Base-by-base conservation (phyloP, 2,113 vertebrate species). In the Gopherus flavomarginatus region DNA sequence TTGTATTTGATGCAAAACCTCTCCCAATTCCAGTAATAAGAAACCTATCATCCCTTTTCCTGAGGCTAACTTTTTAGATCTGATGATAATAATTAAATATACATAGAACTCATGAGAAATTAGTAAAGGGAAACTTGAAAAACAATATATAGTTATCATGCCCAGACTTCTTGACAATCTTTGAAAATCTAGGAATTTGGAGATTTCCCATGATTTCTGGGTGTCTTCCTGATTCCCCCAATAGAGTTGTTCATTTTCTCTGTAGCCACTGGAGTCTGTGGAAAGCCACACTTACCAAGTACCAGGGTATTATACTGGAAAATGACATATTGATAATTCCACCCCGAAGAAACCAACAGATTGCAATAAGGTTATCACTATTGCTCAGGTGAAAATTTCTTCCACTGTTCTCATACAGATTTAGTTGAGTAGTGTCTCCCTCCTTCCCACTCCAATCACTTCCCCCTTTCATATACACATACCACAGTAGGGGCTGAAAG, bases 111-210 rank as follows among this genome's bases (percentile, higher is more conserved):
- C n/a, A 53, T 21, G 69, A 78, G 89, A 94, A 95, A 90, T 84
- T 75, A 88, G 2, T 14, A 47, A n/a, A 49, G 59, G 62, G 3
- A 53, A 50, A 95, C 65, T 50, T 80, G 2, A 1, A 78, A 57
- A 12, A 62, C 1, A 62, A 26, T 26, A 44, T 44, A 0, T 22
- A 24, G 0, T 0, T 47, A 65, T 81, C 47, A 16, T 52, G 57
- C 4, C 65, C 29, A 57, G 47, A 90, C 3, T 2, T 91, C 88
- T 93, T 22, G 42, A 24, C 21, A 42, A 77, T 42, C 38, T 77
- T 3, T 22, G 22, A 77, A 77, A 77, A 77, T 42, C 72, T 42
- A 42, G 72, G 21, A 26, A 77, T 77, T 44, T 26, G 42, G 72
- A 69, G 29, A 69, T 69, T 35, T 69, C 19, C 62, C 35, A 69